A percentile compares a stretch with the other conserved stretches of the same genome.
Evolutionary conservation across 2,888 invertebrate species (phyloP).

Genomic region (Tiphia femorata): DNA sequence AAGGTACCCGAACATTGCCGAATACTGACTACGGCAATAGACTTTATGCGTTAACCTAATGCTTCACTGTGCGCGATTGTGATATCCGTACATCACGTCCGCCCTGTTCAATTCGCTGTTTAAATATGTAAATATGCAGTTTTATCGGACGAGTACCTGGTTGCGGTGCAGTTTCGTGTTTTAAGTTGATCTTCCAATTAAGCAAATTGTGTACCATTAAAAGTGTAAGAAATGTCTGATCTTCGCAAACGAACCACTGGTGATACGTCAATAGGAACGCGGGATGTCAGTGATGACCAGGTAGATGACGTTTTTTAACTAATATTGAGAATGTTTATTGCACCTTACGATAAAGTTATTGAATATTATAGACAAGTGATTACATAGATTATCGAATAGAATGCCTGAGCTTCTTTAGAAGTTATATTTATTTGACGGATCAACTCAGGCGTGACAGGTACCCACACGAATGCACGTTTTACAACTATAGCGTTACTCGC

Average conservation of each 20-base stretch:
- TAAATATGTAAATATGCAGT: constrained; percentile 60
- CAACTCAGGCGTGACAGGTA: background rate
- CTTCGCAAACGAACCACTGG: constrained; percentile 60
- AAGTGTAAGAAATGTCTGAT: constrained; percentile 57
- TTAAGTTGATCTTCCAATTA: constrained; percentile 21
- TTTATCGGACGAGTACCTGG: constrained; percentile 39
- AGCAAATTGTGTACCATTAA: constrained; percentile 16
- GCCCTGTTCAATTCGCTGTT: constrained; percentile 49
- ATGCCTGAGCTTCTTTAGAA: too few relatives aligned
- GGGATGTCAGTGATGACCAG: constrained; percentile 63
- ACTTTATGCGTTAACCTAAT: constrained; percentile 42
- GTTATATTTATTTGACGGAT: background rate
- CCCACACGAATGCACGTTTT: background rate
- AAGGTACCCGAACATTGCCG: constrained; percentile 40
- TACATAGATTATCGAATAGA: background rate
- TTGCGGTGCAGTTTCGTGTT: constrained; percentile 38
- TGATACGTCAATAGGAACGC: constrained; percentile 52
- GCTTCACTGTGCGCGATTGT: constrained; percentile 41
- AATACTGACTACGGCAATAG: constrained; percentile 16
- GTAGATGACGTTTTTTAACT: too few relatives aligned
- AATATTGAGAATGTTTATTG: too few relatives aligned
- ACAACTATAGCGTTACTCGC: background rate
- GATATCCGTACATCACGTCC: constrained; percentile 54
- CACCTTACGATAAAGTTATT: too few relatives aligned
- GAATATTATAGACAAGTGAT: too few relatives aligned